Evolutionary conservation across 2,797 vertebrate species (phyloP).

Genomic region (Melopsittacus undulatus): DNA sequence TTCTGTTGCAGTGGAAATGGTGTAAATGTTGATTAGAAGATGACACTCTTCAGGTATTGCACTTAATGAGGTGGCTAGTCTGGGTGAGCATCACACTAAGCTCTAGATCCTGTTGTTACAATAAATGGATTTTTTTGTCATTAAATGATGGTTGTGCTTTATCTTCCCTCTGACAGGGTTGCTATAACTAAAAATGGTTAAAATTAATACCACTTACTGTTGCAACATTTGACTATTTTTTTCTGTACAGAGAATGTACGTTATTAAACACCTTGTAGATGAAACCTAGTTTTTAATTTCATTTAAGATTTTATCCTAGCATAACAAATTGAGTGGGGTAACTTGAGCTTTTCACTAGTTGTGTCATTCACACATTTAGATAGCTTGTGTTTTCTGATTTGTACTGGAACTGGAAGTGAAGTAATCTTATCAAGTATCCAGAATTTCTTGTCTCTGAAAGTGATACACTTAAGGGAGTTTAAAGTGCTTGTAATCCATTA

Average conservation of each 20-base stretch:
- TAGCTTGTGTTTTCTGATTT: neutral
- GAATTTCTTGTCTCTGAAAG: neutral
- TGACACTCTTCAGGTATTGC: neutral
- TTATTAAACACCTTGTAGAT: neutral
- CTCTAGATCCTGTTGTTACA: neutral
- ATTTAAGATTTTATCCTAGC: neutral
- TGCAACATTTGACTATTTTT: neutral
- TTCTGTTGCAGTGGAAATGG: neutral
- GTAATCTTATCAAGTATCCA: neutral
- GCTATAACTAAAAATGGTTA: neutral
- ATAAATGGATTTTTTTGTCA: neutral
- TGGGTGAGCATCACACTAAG: neutral
- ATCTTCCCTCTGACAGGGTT: neutral
- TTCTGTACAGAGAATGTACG: neutral
- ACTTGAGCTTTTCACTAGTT: neutral
- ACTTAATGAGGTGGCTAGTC: neutral
- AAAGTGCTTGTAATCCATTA: neutral
- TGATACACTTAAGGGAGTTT: neutral
- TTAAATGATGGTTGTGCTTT: neutral
- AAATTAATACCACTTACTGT: neutral
- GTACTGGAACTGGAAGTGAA: neutral
- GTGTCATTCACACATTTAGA: neutral
- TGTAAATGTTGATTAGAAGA: neutral
- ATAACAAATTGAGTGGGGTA: neutral
- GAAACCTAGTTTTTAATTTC: neutral